Conservation (phyloP, 2,113 vertebrate species). For the Sciurus niger region DNA sequence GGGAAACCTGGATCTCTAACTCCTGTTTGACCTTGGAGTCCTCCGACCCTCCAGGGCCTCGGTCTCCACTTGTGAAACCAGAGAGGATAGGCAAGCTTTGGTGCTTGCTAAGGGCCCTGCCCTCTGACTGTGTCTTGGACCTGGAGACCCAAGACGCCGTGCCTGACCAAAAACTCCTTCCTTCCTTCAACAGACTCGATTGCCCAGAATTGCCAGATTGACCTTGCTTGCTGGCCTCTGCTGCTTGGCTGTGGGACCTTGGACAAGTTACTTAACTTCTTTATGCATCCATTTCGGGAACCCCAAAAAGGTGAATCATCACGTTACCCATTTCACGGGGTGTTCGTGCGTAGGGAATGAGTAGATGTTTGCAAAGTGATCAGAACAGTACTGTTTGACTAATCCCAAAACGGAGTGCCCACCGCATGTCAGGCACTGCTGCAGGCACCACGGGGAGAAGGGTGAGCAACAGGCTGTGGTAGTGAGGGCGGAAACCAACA, state of each 20-base stretch:
- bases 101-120: neutral
- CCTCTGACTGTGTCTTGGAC: neutral
- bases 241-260: neutral
- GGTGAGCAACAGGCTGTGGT: neutral
- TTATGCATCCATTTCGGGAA: neutral
- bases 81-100: fast-evolving
- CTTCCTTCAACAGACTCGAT: neutral
- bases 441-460: neutral
- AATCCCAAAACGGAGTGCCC: neutral
- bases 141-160: neutral
- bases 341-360: neutral
- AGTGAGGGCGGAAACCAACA: neutral
- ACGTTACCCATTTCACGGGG: neutral
- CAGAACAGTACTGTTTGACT: neutral
- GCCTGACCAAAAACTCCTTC: neutral
- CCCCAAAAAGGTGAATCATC: neutral
- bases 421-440: neutral
- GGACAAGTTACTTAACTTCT: neutral
- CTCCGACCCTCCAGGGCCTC: neutral
- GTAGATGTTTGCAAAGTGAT: neutral
- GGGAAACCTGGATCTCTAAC: neutral
- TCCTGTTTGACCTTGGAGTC: neutral
- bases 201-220: neutral
- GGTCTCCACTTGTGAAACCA: neutral
- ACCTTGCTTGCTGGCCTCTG: neutral